Base-by-base conservation (phyloP, 2,113 vertebrate species). In the Raphicerus campestris region DNA sequence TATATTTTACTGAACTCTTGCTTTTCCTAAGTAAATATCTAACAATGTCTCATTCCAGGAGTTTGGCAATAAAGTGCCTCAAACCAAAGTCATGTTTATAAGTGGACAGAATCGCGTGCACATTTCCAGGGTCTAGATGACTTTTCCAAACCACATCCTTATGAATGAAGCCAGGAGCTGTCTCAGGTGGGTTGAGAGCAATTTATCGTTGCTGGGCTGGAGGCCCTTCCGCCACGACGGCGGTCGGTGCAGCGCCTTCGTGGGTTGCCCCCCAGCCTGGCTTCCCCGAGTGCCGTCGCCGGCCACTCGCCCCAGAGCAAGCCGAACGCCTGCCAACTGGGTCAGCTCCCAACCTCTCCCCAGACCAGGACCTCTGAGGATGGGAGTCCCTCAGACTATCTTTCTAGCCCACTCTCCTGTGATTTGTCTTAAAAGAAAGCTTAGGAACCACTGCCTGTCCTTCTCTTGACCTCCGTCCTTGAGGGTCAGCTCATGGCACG, bases 221-320 rank as follows among this genome's bases (percentile, higher is more conserved):
- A 56, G 80, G 8, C 2, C 26, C 24, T 51, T 58, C 30, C 3
- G 17, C 19, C 10, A 16, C 22, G 22, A 22, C 35, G 10, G 17
- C 0, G 30, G 24, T 86, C 13, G 2, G 28, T 32, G 5, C 22
- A 22, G 19, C 13, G n/a, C 32, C 26, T 1, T 28, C n/a, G 0
- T 0, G 4, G 15, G 6, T 28, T 16, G 10, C 14, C 42, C 16
- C 30, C 61, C 39, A 3, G 8, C 77, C 15, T 20, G 15, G 70
- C 39, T 58, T 51, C 53, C 55, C 49, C 0, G 66, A 19, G 20
- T 2, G 17, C 42, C 13, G 84, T 6, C 2, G 0, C 83, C 3
- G 3, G 30, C n/a, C 32, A 3, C 15, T 0, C 0, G 3, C 56
- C 0, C 1, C 1, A 32, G 35, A 60, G 2, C 1, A 0, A 3